phyloP scores from a whole-genome alignment of 2,113 vertebrate genomes.

The Coregonus clupeaformis region DNA sequence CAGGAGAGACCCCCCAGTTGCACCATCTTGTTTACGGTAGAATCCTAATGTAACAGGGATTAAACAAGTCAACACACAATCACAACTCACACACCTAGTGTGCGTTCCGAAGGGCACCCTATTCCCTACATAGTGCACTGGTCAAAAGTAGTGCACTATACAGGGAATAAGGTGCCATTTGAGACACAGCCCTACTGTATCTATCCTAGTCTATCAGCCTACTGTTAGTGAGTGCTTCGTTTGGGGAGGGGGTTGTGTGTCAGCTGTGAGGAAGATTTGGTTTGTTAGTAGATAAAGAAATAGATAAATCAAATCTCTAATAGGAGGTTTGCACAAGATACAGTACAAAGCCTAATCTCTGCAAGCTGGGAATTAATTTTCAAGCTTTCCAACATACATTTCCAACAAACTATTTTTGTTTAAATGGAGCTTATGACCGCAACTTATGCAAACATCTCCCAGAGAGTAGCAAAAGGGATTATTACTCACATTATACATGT shows the following conservation, averaged over 20 bases:
- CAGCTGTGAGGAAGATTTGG: constrained; percentile 15
- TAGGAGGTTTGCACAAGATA: background rate
- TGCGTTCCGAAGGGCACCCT: too few relatives aligned
- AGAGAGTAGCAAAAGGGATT: background rate
- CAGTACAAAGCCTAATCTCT: background rate
- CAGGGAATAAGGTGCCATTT: too few relatives aligned
- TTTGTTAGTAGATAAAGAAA: background rate
- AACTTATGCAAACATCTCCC: constrained; percentile 13
- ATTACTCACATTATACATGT: constrained; percentile 5
- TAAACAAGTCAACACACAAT: constrained; percentile 68
- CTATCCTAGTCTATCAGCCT: constrained; percentile 8
- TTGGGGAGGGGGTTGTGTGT: constrained; percentile 9
- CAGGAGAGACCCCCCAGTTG: constrained; percentile 79
- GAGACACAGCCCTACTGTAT: constrained; percentile 2
- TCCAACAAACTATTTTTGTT: background rate
- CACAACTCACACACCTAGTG: constrained; percentile 45
- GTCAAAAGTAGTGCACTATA: too few relatives aligned
- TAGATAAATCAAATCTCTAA: constrained; percentile 6
- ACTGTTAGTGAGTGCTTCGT: constrained; percentile 30
- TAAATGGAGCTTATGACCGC: background rate
- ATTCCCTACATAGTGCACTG: background rate
- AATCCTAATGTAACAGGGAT: constrained; percentile 77
- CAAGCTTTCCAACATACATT: background rate
- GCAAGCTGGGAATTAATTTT: background rate
- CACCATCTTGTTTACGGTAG: constrained; percentile 80